phyloP scores from a whole-genome alignment of 2,888 invertebrate genomes.

The Labia minor region DNA sequence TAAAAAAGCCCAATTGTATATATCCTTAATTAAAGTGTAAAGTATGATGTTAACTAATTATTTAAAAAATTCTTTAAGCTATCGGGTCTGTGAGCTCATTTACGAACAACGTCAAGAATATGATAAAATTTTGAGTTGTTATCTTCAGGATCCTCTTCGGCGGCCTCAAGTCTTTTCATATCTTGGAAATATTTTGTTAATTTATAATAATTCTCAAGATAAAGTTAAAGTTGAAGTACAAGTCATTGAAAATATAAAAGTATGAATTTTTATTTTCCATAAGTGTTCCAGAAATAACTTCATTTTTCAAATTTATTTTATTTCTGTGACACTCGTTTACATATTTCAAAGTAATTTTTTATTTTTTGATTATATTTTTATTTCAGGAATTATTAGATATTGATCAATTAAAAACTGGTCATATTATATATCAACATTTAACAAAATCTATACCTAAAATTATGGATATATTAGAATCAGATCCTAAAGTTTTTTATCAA shows the following conservation, averaged over 20 bases:
- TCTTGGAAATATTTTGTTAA: slow-evolving; percentile 36
- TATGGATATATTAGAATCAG: slow-evolving; percentile 37
- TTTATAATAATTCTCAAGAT: slow-evolving; percentile 31
- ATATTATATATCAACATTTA: slow-evolving; percentile 49
- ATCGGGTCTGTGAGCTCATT: slow-evolving; percentile 57
- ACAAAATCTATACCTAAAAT: slow-evolving; percentile 38
- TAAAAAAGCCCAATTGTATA: slow-evolving; percentile 51
- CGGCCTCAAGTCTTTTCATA: slow-evolving; percentile 49
- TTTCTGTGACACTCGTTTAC: not conserved
- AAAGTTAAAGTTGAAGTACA: slow-evolving; percentile 27
- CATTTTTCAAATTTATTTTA: no score
- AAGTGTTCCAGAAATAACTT: no score
- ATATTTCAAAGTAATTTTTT: not conserved
- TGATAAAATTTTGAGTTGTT: slow-evolving; percentile 54
- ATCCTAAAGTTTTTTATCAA: slow-evolving; percentile 39
- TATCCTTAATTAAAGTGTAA: slow-evolving; percentile 20
- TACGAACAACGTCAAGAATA: slow-evolving; percentile 51
- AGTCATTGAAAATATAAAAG: slow-evolving; percentile 28
- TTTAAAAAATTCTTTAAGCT: slow-evolving; percentile 37
- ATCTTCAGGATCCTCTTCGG: slow-evolving; percentile 50
- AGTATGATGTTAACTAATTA: not conserved
- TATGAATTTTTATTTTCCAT: slow-evolving; percentile 24
- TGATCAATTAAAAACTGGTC: slow-evolving; percentile 50
- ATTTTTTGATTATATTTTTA: slow-evolving; percentile 1
- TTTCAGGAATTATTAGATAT: slow-evolving; percentile 44